These are phyloP conservation scores for Oikopleura vanhoeffeni DNA, from an alignment of 23 tunicate species.

Conservation along the genomic window DNA sequence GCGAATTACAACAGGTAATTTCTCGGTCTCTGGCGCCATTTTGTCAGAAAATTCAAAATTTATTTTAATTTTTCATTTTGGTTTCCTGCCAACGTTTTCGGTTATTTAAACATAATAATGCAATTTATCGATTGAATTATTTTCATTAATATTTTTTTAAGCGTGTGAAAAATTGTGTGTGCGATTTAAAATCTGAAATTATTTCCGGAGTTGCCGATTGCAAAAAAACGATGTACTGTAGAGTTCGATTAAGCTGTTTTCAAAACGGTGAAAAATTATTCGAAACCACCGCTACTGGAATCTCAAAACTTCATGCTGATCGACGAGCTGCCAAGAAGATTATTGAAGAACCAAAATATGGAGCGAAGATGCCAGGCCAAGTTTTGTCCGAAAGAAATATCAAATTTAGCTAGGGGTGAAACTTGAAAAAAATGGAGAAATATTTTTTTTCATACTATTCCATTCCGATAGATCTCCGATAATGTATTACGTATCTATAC, in stretches of 20 bases:
- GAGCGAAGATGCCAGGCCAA: background rate
- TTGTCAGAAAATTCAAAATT: no score
- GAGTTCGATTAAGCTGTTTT: background rate
- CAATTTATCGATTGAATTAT: no score
- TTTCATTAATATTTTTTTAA: no score
- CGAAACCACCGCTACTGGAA: slow-evolving; percentile 6
- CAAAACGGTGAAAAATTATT: background rate
- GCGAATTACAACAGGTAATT: background rate
- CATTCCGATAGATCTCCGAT: no score
- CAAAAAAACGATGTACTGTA: background rate
- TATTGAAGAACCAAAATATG: background rate
- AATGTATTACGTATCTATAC: no score
- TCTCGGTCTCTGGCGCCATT: no score
- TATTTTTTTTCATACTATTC: no score
- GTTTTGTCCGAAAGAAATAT: background rate
- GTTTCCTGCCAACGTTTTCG: no score
- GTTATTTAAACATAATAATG: no score
- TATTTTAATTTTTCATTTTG: no score
- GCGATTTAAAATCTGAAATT: background rate
- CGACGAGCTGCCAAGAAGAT: background rate
- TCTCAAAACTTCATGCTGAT: background rate
- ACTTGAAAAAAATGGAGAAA: background rate
- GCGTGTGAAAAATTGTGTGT: no score
- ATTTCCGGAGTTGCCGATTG: background rate
- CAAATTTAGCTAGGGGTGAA: no score